Evolutionary conservation across 64 coral and sea anemone species (phyloP), one percentile per base, ranked within the genome.

Genomic region (Montipora cactus): DNA sequence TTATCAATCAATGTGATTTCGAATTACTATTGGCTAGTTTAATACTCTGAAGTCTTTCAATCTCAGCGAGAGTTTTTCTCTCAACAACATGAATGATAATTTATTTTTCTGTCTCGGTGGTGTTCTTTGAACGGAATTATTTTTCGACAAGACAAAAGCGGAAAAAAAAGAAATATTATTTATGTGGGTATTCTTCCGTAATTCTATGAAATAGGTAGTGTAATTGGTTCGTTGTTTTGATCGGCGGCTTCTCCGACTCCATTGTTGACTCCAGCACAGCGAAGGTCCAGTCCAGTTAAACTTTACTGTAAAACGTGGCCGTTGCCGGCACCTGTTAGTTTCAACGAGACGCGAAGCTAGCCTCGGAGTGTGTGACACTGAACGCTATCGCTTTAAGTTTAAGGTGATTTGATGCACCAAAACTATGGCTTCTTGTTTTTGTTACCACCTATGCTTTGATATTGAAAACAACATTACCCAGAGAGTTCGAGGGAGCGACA

Each of bases 1-100:
- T 72, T 72, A 67, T 72, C n/a, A 8, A 86, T 7, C 82, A 86
- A 11, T 86, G 16, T 7, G 46, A 49, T 59, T 86, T 49, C 66
- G 68, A 45, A 86, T 86, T 72, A 13, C n/a, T 28, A 86, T 86
- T 86, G 82, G 82, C 18, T 50, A 5, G 44, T 86, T 19, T 47
- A 37, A 37, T 37, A 37, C 21, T 16, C 12, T 86, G 62, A 71
- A 50, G 70, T 47, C 64, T 9, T 48, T 18, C 8, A 50, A 71
- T 72, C 82, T 10, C 82, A 86, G 82, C 47, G 19, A 70, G 82
- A 16, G 61, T 70, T 86, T 57, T 72, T 49, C 45, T 47, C 45
- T 72, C 50, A 47, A 9, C 68, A n/a, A 45, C 67, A 47, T 14
- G 14, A 46, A 62, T 72, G 47, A 85, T 49, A 70, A n/a, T 19